A percentile compares a stretch with the other conserved stretches of the same genome.
Evolutionary conservation across 2,888 invertebrate species (phyloP).

Genomic region (Bembecia ichneumoniformis): DNA sequence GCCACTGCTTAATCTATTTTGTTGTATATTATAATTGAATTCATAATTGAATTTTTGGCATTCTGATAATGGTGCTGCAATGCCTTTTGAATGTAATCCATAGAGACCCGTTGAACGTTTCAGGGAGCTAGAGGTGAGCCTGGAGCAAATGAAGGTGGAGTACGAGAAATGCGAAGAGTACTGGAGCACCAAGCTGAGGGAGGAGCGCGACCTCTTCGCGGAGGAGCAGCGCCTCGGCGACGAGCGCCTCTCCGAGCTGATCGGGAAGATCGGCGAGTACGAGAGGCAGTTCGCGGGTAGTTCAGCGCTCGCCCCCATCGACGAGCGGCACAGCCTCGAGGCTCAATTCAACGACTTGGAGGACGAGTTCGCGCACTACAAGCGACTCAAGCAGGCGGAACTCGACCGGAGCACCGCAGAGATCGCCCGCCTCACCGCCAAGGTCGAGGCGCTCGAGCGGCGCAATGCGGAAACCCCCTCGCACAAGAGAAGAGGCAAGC

Average conservation of each 20-base stretch:
- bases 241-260: constrained; percentile 81
- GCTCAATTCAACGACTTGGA: constrained; percentile 78
- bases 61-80: no score
- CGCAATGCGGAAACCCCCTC: constrained; percentile 26
- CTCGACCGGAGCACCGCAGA: constrained; percentile 10
- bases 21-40: no score
- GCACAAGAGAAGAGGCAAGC: constrained; percentile 9
- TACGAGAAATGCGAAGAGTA: constrained; percentile 91
- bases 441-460: background rate
- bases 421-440: constrained; percentile 9
- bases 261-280: constrained; percentile 81
- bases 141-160: constrained; percentile 82
- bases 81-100: no score
- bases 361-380: constrained; percentile 69
- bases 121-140: constrained; percentile 79
- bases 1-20: no score
- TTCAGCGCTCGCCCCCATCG: constrained; percentile 74
- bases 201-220: constrained; percentile 81
- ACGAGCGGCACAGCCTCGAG: constrained; percentile 64
- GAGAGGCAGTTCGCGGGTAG: constrained; percentile 77
- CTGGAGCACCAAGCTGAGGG: constrained; percentile 84
- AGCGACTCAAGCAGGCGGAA: constrained; percentile 13
- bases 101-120: no score
- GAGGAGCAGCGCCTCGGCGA: constrained; percentile 83
- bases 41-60: no score